Evolutionary conservation across 2,888 invertebrate genomes (phyloP), one percentile per base, ranked within the genome.

Genomic region (Lycia hirtaria): DNA sequence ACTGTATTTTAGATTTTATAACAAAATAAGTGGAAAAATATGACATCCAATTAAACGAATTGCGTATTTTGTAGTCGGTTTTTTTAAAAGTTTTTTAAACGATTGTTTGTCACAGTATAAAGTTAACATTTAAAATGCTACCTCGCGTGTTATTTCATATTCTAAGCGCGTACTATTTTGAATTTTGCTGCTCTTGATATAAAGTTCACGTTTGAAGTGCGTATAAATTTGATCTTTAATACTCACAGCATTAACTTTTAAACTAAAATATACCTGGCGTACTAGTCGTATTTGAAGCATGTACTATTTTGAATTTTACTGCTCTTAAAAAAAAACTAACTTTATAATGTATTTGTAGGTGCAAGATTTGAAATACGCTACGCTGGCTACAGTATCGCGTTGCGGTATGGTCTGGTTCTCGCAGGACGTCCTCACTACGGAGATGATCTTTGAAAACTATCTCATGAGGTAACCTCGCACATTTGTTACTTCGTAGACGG

Each of bases 371-470:
- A 98, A 98, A 85, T 99, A 98, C 85, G 99, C 99, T 0, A 99
- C 99, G 0, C 92, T 99, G 65, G 99, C 99, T 14, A 99, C 99
- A 0, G 99, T 99, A 0, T 99, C 99, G 4, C 98, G 99, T 86
- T 99, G 99, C 84, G 99, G 99, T 66, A 99, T 99, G 99, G 99
- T 99, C 37, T 99, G 99, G 99, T 99, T 99, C 94, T 98, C 98
- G 7, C 99, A 99, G 84, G 99, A 99, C 85, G 99, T 99, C 0
- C 94, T 99, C 4, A 97, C 98, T 0, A 97, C 98, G 0, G 99
- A 99, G 87, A 99, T 99, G 99, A 97, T 99, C 72, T 99, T 98
- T 87, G 98, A 99, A 78, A 97, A 99, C 88, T 99, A 97, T 87
- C 93, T 99, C 75, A 91, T 96, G 69, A 86, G 92, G 92, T 92